Evolutionary conservation across 2,888 invertebrate species (phyloP), one percentile per base, ranked within the genome.

Genomic region (Ectemnius cavifrons): DNA sequence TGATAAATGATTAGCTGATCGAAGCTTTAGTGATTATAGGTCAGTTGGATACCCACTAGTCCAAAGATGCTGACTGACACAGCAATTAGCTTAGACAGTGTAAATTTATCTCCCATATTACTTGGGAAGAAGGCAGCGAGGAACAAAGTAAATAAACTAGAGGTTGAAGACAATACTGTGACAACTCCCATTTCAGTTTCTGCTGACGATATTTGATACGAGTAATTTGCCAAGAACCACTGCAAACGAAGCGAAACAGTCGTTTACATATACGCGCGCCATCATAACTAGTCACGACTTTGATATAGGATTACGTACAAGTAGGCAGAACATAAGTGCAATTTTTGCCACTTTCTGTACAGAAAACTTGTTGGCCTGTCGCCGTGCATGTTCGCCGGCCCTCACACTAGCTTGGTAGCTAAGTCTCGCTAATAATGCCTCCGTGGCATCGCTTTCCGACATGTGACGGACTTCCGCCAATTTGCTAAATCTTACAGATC

Each of bases 171-270:
- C 86, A 98, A 92, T 66, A 98, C 94, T 82, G 97, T 97, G 57
- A 98, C 97, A 72, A 98, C 94, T 68, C 96, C 96, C 14, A 97
- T 94, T 87, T 96, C 95, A 3, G 97, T 95, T 92, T 96, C 94
- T 66, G 95, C 93, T 77, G 98, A 92, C 63, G 98, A 97, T 87
- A 97, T 93, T 91, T 98, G 98, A 92, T 97, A 98, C 70, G 97
- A 94, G 90, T 98, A 97, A 92, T 98, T 98, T 71, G 97, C 97
- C 86, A 96, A 91, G 92, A 99, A 98, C 98, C 98, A 99, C 97
- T 98, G 63, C 94, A 94, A 84, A 78, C 82, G 81, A 79, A 83
- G 27, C 47, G 13, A 52, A 16, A 59, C 13, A 37, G 18, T 52
- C 1, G 6, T 52, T 8, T 27, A 52, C 4, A 16, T 18, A 18